These are phyloP conservation scores for Gonatopus flavifemur DNA, from an alignment of 1,140 invertebrate species.

Conservation along the genomic window DNA sequence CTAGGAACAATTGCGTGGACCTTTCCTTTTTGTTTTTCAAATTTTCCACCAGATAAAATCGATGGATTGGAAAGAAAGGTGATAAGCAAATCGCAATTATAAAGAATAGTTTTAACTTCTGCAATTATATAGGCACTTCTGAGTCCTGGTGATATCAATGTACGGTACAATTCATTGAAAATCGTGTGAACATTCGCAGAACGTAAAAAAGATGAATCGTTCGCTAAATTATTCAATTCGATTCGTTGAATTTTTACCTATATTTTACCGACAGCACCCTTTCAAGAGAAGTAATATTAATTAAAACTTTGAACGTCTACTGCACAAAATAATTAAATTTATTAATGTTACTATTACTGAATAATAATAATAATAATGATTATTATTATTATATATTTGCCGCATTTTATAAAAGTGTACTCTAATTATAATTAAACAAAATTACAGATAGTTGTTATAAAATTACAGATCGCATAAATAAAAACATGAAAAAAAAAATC, in stretches of 20 bases:
- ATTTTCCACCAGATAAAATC: too few species aligned
- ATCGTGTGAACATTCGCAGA: too few species aligned
- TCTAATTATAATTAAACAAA: conserved; percentile 50
- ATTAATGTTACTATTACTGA: conserved; percentile 57
- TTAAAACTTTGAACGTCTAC: conserved; percentile 56
- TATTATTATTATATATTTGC: conserved; percentile 51
- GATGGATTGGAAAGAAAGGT: too few species aligned
- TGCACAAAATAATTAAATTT: conserved; percentile 56
- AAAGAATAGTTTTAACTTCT: too few species aligned
- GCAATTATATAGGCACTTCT: conserved; percentile 16
- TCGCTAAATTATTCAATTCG: conserved; percentile 10
- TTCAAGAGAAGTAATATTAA: conserved; percentile 45
- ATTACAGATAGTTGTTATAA: conserved; percentile 48
- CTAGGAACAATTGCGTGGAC: too few species aligned
- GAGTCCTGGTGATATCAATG: conserved; percentile 28
- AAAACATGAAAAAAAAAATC: conserved; percentile 16
- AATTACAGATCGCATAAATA: conserved; percentile 33
- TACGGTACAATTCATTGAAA: conserved; percentile 31
- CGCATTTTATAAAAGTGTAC: conserved; percentile 59
- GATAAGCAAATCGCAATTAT: background rate
- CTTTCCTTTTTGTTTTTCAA: too few species aligned
- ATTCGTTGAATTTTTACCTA: conserved; percentile 41
- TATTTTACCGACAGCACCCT: conserved; percentile 52
- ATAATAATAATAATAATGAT: conserved; percentile 51
- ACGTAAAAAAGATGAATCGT: background rate